Evolutionary conservation across 2,113 vertebrate species (phyloP).

Genomic region (Lophura nycthemera): DNA sequence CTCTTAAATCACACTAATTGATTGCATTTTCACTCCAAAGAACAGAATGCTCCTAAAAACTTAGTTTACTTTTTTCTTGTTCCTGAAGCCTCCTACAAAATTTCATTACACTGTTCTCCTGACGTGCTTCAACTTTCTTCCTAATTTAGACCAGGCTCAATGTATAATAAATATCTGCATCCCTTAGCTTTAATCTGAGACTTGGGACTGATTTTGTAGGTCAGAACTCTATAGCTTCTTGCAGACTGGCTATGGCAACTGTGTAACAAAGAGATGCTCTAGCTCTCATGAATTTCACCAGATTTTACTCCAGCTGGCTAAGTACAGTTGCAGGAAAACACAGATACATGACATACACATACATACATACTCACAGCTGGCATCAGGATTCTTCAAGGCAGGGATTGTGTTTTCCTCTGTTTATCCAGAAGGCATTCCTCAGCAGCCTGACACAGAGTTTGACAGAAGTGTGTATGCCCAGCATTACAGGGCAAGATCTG

Average conservation of each 20-base stretch:
- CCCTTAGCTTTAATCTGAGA: background rate
- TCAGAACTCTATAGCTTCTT: background rate
- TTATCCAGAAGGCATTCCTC: background rate
- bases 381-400: background rate
- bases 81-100: background rate
- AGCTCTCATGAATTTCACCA: background rate
- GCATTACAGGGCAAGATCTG: background rate
- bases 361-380: background rate
- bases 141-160: background rate
- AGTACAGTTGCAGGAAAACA: background rate
- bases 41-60: constrained; percentile 13
- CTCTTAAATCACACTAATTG: constrained; percentile 38
- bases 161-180: background rate
- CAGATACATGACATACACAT: background rate
- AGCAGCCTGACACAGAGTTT: background rate
- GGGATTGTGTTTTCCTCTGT: background rate
- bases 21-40: background rate
- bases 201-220: background rate
- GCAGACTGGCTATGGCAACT: background rate
- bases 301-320: background rate
- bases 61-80: background rate
- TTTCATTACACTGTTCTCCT: background rate
- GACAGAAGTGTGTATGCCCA: background rate
- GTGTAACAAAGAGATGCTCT: background rate
- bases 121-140: background rate